Base-by-base conservation (phyloP, 2,797 vertebrate genomes). In the Poecilia velifera region DNA sequence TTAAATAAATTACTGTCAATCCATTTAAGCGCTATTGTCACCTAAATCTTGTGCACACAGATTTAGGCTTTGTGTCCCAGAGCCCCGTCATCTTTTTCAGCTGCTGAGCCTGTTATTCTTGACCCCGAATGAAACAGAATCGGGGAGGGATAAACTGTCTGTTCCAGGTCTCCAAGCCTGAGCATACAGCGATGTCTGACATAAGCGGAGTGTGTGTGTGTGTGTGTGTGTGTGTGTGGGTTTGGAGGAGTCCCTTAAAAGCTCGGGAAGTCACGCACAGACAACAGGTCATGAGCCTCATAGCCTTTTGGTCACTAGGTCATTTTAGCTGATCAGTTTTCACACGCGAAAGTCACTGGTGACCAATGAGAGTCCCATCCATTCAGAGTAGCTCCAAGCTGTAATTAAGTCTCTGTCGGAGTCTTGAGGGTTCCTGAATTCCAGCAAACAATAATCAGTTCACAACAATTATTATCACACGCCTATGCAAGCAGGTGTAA, bases 41-140 rank as follows among this genome's bases (percentile, higher is more conserved):
- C 70, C 49, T 81, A 86, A 90, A 91, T 84, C 87, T 78, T 66
- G 53, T 71, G 77, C 59, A 78, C 76, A 81, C 81, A 70, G 72
- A 31, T 31, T 31, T 31, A 31, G 31, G 31, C 79, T 88, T 89
- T 91, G 70, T 89, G 72, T 79, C 43, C 70, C 8, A 49, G 25
- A 28, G 78, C 41, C 36, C 70, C 34, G 16, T 45, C 5, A 43
- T n/a, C 25, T n/a, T 41, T 77, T 85, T 72, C 89, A 88, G 77
- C 82, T 76, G 62, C 73, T 86, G 90, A 88, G 57, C 74, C 47
- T 79, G 84, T 90, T 85, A 90, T 87, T 92, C 77, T 90, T 89
- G 86, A 89, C 86, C 78, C 72, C 75, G 74, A 82, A 76, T 18
- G 12, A 84, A 74, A 81, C 78, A 73, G 55, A 78, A 73, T 28